phyloP scores from a whole-genome alignment of 2,113 vertebrate species.

The Ammodytes marinus region DNA sequence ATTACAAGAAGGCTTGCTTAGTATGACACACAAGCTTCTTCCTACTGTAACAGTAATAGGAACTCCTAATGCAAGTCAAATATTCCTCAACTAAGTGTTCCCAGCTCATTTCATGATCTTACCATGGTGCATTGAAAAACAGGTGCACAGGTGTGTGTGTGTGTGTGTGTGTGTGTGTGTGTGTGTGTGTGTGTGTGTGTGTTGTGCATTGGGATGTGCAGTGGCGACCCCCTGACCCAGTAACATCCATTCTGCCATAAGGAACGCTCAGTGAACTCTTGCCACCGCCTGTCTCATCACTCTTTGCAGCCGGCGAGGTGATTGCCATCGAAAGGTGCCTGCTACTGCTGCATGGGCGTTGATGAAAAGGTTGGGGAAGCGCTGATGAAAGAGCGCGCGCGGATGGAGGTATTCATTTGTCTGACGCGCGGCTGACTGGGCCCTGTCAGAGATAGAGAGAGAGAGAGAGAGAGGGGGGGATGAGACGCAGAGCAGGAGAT shows the following conservation, averaged over 20 bases:
- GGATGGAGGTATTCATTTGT: conserved; percentile 79
- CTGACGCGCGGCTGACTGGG: conserved; percentile 63
- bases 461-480: neutral
- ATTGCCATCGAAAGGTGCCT: conserved; percentile 75
- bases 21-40: too few species aligned
- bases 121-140: too few species aligned
- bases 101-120: too few species aligned
- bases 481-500: conserved; percentile 21
- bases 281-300: conserved; percentile 75
- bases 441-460: conserved; percentile 45
- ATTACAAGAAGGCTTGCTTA: too few species aligned
- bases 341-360: conserved; percentile 78
- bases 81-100: too few species aligned
- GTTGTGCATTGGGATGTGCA: conserved; percentile 69
- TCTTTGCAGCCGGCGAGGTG: conserved; percentile 73
- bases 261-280: conserved; percentile 72
- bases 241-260: conserved; percentile 78
- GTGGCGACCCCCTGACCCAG: conserved; percentile 75
- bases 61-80: too few species aligned
- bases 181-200: conserved; percentile 46
- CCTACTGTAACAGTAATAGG: too few species aligned
- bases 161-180: too few species aligned
- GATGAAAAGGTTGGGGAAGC: conserved; percentile 80
- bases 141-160: conserved; percentile 31
- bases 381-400: conserved; percentile 75